Conservation (phyloP, 2,797 vertebrate genomes). For the Pempheris klunzingeri region DNA sequence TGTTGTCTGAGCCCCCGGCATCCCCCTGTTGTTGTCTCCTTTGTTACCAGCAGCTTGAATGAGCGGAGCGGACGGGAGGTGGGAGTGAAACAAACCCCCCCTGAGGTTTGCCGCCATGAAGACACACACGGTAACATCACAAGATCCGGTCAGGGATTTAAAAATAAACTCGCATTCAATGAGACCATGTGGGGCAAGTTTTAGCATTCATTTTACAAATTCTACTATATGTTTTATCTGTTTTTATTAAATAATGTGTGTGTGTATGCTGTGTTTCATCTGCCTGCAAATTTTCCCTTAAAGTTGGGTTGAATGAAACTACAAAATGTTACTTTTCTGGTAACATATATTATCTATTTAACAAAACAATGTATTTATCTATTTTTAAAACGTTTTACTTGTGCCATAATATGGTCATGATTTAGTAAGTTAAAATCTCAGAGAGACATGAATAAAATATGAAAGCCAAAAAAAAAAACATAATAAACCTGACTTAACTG, state of each 20-base stretch:
- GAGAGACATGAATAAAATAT: too few relatives aligned
- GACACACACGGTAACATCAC: accelerated
- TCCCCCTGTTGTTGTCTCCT: slow-evolving; percentile 69
- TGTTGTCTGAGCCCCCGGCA: slow-evolving; percentile 55
- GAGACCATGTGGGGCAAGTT: too few relatives aligned
- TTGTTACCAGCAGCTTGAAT: slow-evolving; percentile 73
- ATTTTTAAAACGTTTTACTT: too few relatives aligned
- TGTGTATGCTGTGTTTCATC: neutral
- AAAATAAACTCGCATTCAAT: slow-evolving; percentile 64
- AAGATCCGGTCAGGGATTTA: slow-evolving; percentile 23
- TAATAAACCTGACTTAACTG: too few relatives aligned
- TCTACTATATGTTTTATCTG: neutral
- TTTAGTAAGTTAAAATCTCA: too few relatives aligned
- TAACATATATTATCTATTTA: neutral
- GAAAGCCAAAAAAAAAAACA: too few relatives aligned
- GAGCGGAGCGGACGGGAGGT: slow-evolving; percentile 34
- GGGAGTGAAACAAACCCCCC: slow-evolving; percentile 23
- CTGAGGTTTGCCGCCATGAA: neutral
- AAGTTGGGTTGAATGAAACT: neutral
- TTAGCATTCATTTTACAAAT: neutral
- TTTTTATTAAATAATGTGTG: neutral
- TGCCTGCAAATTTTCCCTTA: neutral
- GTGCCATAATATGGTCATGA: too few relatives aligned
- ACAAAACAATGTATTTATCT: too few relatives aligned
- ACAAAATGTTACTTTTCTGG: neutral